These are phyloP conservation scores for Poecilia gillii DNA, from an alignment of 2,797 vertebrate species.

Conservation along the genomic window DNA sequence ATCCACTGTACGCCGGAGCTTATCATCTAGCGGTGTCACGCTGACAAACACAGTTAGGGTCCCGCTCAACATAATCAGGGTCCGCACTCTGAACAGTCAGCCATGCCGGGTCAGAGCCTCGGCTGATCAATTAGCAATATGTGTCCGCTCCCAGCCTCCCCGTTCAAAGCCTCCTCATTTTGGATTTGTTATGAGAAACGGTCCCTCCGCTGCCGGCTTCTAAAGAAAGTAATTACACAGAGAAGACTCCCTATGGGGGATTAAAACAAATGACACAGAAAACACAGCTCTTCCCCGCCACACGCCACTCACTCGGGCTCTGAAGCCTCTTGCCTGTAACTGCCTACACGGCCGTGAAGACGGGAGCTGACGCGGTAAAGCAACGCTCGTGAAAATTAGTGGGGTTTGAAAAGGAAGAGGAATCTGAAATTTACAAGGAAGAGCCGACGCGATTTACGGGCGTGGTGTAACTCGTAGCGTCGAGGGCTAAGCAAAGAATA, in stretches of 20 bases:
- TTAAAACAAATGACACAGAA: slow-evolving; percentile 78
- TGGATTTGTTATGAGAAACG: slow-evolving; percentile 69
- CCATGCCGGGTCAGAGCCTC: slow-evolving; percentile 25
- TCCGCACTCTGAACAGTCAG: slow-evolving; percentile 21
- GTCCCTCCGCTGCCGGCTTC: slow-evolving; percentile 58
- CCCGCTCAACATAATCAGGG: slow-evolving; percentile 32
- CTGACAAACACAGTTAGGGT: slow-evolving; percentile 17
- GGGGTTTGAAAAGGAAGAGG: slow-evolving; percentile 36
- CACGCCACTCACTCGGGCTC: slow-evolving; percentile 44
- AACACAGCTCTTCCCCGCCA: slow-evolving; percentile 46
- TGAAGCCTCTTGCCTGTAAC: slow-evolving; percentile 56
- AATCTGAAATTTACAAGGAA: slow-evolving; percentile 33
- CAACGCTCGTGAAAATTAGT: slow-evolving; percentile 63
- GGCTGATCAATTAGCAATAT: slow-evolving; percentile 62
- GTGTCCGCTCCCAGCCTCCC: slow-evolving; percentile 10
- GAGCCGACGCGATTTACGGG: slow-evolving; percentile 47
- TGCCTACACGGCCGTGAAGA: slow-evolving; percentile 54
- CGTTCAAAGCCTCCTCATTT: slow-evolving; percentile 56
- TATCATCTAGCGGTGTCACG: not conserved
- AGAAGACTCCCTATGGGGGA: slow-evolving; percentile 68
- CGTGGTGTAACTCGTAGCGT: slow-evolving; percentile 42
- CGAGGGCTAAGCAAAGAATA: slow-evolving; percentile 63
- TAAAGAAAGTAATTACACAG: slow-evolving; percentile 77
- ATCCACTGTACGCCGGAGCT: slow-evolving; percentile 14
- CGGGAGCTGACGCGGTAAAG: slow-evolving; percentile 59